These are phyloP conservation scores for Drosophila triauraria DNA, from an alignment of 1,140 invertebrate species.

Conservation along the genomic window DNA sequence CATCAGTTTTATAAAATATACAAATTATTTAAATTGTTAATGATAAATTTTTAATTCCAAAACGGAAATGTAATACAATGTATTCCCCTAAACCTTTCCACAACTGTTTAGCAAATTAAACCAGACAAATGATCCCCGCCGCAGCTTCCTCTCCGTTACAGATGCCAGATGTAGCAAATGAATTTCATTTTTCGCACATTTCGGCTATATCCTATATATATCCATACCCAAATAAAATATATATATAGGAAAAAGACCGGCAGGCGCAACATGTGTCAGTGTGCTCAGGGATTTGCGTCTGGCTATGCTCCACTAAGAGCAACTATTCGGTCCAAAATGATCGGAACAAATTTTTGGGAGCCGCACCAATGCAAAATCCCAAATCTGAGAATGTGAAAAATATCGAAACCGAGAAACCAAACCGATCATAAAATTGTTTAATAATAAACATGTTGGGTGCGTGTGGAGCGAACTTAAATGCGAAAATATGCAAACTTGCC, in stretches of 20 bases:
- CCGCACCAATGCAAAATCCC: conserved; percentile 13
- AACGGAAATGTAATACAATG: not conserved
- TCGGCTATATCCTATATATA: conserved; percentile 9
- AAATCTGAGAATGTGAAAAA: conserved; percentile 12
- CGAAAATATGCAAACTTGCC: conserved; percentile 72
- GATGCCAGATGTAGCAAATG: conserved; percentile 63
- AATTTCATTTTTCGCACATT: conserved; percentile 70
- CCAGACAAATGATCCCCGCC: conserved; percentile 23
- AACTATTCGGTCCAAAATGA: conserved; percentile 51
- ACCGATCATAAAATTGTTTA: conserved; percentile 60
- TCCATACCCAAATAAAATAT: conserved; percentile 3
- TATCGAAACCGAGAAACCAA: conserved; percentile 30
- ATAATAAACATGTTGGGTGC: conserved; percentile 60
- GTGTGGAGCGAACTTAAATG: conserved; percentile 11
- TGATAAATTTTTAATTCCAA: not conserved
- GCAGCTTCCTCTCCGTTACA: conserved; percentile 8
- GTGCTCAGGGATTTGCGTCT: conserved; percentile 18
- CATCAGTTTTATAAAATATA: not conserved
- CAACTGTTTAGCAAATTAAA: conserved; percentile 19
- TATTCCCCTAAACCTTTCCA: conserved; percentile 20
- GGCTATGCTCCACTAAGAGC: conserved; percentile 57
- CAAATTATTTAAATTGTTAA: not conserved
- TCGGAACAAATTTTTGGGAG: conserved; percentile 44
- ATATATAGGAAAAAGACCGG: conserved; percentile 3
- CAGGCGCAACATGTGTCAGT: conserved; percentile 52